Percentiles rank a stretch among this genome's conserved stretches.
These are phyloP conservation scores for Anaspis maculata DNA, from an alignment of 2,888 invertebrate genomes.

Conservation along the genomic window DNA sequence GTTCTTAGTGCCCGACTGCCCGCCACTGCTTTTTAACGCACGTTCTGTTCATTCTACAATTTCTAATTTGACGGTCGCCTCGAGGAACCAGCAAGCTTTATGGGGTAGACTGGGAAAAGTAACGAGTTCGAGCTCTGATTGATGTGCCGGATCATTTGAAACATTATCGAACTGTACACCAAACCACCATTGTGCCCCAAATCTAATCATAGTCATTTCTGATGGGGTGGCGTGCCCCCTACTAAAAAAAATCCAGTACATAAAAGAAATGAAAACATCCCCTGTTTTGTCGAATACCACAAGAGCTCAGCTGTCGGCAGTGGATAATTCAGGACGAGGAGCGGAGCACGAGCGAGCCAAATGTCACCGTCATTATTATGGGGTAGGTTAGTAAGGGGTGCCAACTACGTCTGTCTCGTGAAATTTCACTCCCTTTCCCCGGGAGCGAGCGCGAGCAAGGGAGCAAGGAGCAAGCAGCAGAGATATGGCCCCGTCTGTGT, in stretches of 20 bases:
- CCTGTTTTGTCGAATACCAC: constrained; percentile 7
- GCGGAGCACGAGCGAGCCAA: constrained; percentile 26
- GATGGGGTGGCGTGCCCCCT: too few species aligned
- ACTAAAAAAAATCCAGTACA: constrained; percentile 3
- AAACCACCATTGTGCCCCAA: too few species aligned
- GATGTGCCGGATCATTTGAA: too few species aligned
- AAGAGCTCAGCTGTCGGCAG: constrained; percentile 19
- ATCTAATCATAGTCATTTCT: too few species aligned
- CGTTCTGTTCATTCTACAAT: too few species aligned
- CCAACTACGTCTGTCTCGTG: constrained; percentile 12
- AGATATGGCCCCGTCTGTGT: not conserved
- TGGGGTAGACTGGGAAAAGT: too few species aligned
- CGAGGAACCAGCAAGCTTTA: too few species aligned
- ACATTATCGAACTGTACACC: too few species aligned
- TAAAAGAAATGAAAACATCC: constrained; percentile 15
- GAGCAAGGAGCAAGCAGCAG: not conserved
- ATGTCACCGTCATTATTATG: constrained; percentile 27
- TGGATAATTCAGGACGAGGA: constrained; percentile 25
- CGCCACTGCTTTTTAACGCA: too few species aligned
- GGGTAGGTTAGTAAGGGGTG: constrained; percentile 22
- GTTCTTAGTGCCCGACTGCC: too few species aligned
- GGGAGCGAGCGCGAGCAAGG: constrained; percentile 4
- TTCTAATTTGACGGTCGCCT: too few species aligned
- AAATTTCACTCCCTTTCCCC: constrained; percentile 8
- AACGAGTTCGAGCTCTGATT: too few species aligned